phyloP scores from a whole-genome alignment of 2,797 vertebrate genomes.

The Arremon brunneinucha region DNA sequence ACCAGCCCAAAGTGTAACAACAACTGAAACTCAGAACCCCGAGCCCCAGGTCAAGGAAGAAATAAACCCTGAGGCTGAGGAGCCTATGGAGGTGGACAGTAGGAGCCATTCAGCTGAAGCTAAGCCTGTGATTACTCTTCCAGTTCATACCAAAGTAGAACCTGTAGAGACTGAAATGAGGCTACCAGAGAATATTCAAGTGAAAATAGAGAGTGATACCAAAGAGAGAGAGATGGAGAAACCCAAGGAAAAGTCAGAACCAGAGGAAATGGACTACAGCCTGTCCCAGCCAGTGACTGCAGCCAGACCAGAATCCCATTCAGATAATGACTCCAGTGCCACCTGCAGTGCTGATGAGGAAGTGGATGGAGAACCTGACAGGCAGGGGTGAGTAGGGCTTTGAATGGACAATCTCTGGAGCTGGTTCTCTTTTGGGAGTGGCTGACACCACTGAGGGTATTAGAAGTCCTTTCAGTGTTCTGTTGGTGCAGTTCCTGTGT shows the following conservation, averaged over 20 bases:
- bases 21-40: conserved; percentile 75
- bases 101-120: conserved; percentile 71
- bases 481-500: not conserved
- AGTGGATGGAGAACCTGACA: conserved; percentile 90
- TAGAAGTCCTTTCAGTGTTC: not conserved
- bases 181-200: conserved; percentile 77
- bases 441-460: not conserved
- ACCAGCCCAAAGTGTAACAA: conserved; percentile 69
- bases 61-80: conserved; percentile 79
- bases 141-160: conserved; percentile 85
- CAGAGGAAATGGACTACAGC: conserved; percentile 73
- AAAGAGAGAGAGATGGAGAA: conserved; percentile 83
- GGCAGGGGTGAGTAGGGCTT: conserved; percentile 80
- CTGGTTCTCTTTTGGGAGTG: not conserved
- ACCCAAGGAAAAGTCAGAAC: conserved; percentile 80
- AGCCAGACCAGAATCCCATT: conserved; percentile 81
- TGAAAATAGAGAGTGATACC: conserved; percentile 88
- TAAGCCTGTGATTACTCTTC: conserved; percentile 72
- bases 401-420: not conserved
- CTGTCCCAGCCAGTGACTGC: conserved; percentile 55
- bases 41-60: conserved; percentile 85
- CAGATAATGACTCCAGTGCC: conserved; percentile 97
- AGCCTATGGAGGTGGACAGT: conserved; percentile 80
- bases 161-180: conserved; percentile 85
- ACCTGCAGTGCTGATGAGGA: conserved; percentile 99